A percentile compares a stretch with the other conserved stretches of the same genome.
These are phyloP conservation scores for Peromyscus leucopus DNA, from an alignment of 2,113 vertebrate species.

Conservation along the genomic window DNA sequence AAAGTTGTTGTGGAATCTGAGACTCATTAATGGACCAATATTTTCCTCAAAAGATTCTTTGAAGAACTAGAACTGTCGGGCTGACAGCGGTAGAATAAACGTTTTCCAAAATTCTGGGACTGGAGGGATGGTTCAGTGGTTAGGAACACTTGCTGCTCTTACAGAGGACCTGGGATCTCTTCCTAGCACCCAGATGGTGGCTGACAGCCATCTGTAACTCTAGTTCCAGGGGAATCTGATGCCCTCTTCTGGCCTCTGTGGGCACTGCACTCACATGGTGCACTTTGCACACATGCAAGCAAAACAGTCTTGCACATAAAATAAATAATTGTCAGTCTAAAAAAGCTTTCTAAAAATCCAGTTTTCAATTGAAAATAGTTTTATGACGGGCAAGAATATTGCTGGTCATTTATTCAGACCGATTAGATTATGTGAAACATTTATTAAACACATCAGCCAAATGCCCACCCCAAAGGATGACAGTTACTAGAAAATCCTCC, in stretches of 20 bases:
- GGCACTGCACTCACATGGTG: rapidly evolving
- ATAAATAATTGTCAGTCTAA: background rate
- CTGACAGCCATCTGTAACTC: background rate
- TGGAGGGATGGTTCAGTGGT: background rate
- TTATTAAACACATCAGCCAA: slow-evolving; percentile 30
- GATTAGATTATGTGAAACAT: background rate
- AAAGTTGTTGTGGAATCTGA: slow-evolving; percentile 28
- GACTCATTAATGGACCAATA: background rate
- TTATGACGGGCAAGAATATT: slow-evolving; percentile 12
- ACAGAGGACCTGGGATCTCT: background rate
- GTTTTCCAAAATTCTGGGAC: background rate
- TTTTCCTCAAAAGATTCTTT: slow-evolving; percentile 44
- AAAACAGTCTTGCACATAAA: background rate
- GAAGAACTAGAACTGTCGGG: background rate
- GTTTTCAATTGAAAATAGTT: slow-evolving; percentile 60
- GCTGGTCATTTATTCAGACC: slow-evolving; percentile 16
- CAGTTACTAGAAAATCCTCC: background rate
- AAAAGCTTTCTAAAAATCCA: background rate
- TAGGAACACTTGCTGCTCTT: background rate
- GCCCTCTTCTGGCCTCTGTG: background rate
- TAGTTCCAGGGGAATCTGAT: background rate
- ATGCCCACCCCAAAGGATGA: background rate
- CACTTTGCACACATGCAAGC: background rate
- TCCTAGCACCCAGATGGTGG: background rate
- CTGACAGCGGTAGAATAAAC: background rate